Percentiles rank a stretch among this genome's conserved stretches.
Evolutionary conservation across 2,888 invertebrate species (phyloP).

Genomic region (Sarcophaga caerulescens): DNA sequence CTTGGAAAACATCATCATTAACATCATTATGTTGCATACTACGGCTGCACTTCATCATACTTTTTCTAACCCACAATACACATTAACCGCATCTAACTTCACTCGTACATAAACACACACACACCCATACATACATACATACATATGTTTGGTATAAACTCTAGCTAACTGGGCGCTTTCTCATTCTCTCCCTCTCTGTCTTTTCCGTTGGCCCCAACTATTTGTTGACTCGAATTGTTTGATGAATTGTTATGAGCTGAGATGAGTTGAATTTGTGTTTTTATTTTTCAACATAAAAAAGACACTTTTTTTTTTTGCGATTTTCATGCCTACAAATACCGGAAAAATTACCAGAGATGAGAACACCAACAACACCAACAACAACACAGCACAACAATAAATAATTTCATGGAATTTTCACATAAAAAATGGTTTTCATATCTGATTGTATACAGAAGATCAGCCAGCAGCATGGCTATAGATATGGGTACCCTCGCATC

Average conservation of each 20-base stretch:
- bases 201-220: slow-evolving; percentile 8
- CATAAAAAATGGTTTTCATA: slow-evolving; percentile 52
- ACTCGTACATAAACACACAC: too few relatives aligned
- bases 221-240: slow-evolving; percentile 50
- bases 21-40: slow-evolving; percentile 15
- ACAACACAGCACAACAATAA: neutral
- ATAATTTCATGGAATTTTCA: slow-evolving; percentile 60
- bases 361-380: slow-evolving; percentile 25
- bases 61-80: slow-evolving; percentile 45
- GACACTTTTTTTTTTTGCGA: slow-evolving; percentile 21
- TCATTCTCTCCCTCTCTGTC: neutral
- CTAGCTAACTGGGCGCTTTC: neutral
- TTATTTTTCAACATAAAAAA: slow-evolving; percentile 40
- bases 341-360: slow-evolving; percentile 52
- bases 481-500: slow-evolving; percentile 1
- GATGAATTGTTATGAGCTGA: slow-evolving; percentile 58
- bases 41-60: slow-evolving; percentile 28
- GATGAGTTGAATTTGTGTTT: slow-evolving; percentile 11
- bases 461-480: slow-evolving; percentile 21
- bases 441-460: slow-evolving; percentile 59
- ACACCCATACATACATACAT: neutral
- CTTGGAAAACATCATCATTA: slow-evolving; percentile 35
- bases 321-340: slow-evolving; percentile 48
- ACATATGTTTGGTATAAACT: neutral
- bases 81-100: slow-evolving; percentile 29